Evolutionary conservation across 1,140 invertebrate species (phyloP).

Genomic region (Drosophila ananassae): DNA sequence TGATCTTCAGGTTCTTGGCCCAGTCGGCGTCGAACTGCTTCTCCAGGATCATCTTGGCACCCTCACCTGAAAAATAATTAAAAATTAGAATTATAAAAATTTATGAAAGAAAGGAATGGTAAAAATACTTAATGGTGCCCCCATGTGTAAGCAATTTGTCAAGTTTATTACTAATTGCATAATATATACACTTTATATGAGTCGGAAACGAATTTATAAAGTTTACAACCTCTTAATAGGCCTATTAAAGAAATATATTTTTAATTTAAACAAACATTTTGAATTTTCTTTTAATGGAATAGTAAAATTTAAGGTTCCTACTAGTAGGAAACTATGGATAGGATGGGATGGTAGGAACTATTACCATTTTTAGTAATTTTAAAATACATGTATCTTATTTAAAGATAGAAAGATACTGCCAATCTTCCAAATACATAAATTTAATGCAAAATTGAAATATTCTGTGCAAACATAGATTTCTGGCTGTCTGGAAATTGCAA

Average conservation of each 20-base stretch:
- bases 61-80: conserved; percentile 86
- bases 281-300: too few species aligned
- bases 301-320: too few species aligned
- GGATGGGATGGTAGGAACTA: too few species aligned
- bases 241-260: not conserved
- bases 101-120: too few species aligned
- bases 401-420: too few species aligned
- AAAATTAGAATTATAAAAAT: not conserved
- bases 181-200: not conserved
- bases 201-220: not conserved
- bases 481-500: conserved; percentile 12
- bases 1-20: conserved; percentile 94
- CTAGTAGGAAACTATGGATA: too few species aligned
- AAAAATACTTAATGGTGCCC: not conserved
- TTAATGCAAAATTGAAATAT: not conserved
- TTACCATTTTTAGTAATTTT: too few species aligned
- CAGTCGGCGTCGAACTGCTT: conserved; percentile 95
- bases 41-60: conserved; percentile 94
- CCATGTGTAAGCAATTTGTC: not conserved
- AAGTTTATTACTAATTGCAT: not conserved
- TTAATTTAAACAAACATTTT: not conserved
- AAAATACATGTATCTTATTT: too few species aligned
- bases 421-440: not conserved
- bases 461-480: conserved; percentile 7
- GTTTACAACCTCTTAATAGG: not conserved